These are phyloP conservation scores for Notiomystis cincta DNA, from an alignment of 2,113 vertebrate genomes.

Conservation along the genomic window DNA sequence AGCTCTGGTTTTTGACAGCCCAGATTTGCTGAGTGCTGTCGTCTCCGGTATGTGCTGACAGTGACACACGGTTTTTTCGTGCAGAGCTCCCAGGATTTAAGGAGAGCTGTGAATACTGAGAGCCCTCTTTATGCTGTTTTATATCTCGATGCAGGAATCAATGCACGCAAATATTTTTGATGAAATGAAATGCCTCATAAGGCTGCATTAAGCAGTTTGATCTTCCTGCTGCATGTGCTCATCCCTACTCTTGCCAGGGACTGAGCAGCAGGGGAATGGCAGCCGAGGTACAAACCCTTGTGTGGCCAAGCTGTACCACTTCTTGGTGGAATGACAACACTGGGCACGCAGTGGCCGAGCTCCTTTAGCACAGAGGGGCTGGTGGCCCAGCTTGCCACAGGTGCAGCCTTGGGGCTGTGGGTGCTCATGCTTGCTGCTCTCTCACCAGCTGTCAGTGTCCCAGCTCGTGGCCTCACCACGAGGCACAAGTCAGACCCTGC, in stretches of 20 bases:
- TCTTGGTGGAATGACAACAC: neutral
- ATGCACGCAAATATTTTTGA: neutral
- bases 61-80: neutral
- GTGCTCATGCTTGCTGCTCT: neutral
- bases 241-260: neutral
- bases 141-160: neutral
- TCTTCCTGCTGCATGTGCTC: neutral
- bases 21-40: neutral
- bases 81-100: neutral
- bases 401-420: accelerated
- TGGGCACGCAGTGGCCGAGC: accelerated
- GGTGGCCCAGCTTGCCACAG: accelerated
- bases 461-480: conserved; percentile 76
- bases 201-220: neutral
- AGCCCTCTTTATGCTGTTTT: neutral
- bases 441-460: conserved; percentile 83
- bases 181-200: neutral
- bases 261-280: neutral
- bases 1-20: neutral
- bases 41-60: neutral
- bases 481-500: conserved; percentile 27
- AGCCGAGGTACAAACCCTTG: neutral
- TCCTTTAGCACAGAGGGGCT: neutral
- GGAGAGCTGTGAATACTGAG: neutral
- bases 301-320: neutral